Evolutionary conservation across 1,140 invertebrate species (phyloP), one percentile per base, ranked within the genome.

Genomic region (Drosophila mojavensis): DNA sequence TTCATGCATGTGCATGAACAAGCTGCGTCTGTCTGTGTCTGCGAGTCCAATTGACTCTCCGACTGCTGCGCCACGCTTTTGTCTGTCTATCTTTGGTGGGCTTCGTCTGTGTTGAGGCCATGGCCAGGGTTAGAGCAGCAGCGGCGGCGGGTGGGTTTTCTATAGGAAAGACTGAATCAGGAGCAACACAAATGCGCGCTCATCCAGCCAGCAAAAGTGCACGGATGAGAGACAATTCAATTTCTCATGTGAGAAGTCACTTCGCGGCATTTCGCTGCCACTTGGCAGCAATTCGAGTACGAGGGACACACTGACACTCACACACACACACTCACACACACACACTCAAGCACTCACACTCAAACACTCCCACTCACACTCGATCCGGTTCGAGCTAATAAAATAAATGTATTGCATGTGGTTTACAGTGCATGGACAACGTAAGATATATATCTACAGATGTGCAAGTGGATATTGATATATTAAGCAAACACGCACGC

Each of bases 221-320:
- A 53, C 56, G 61, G 50, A 60, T 53, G 65, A 61, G 71, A 61
- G 71, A 74, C 71, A 69, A 74, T 69, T 74, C 71, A 74, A 74
- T 74, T 74, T 74, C 61, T 74, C 71, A 74, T 74, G 53, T 69
- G 71, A 62, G 63, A 51, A 67, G 56, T 55, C 71, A 74, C 65
- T 74, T 74, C 65, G 71, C 71, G 71, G 48, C 61, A 63, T 48
- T 63, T 63, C 47, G 61, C 48, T 71, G 68, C 65, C 71, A 69
- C 71, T 67, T 65, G 68, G 41, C 67, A 67, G 30, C 43, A n/a
- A 56, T 47, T 65, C 30, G 39, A 45, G 36, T 10, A 17, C 17
- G 6, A 62, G 24, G 50, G 11, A 50, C 9, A 39, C 15, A 48
- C 41, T 36, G 11, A 50, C 11, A 50, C 24, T 30, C 4, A 30